phyloP scores from a whole-genome alignment of 2,113 vertebrate genomes.

The Natator depressus region DNA sequence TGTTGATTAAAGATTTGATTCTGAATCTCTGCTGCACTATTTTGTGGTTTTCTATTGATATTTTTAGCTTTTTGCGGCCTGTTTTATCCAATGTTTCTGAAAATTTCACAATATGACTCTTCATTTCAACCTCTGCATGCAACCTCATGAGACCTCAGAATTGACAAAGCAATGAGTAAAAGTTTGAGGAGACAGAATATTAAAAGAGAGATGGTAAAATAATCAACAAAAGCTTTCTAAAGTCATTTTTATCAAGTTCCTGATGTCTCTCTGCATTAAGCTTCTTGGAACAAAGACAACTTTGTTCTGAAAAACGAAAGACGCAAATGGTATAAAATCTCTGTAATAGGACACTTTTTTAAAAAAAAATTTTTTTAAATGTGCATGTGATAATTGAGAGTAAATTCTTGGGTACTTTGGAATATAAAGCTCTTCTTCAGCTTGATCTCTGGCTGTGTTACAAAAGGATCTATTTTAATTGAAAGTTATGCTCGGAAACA shows the following conservation, averaged over 20 bases:
- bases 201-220: background rate
- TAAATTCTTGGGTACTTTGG: conserved; percentile 31
- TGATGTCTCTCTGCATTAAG: conserved; percentile 9
- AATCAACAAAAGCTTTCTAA: no score
- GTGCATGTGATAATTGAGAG: conserved; percentile 20
- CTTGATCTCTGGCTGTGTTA: conserved; percentile 27
- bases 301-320: conserved; percentile 42
- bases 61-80: conserved; percentile 20
- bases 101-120: background rate
- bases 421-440: conserved; percentile 24
- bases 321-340: conserved; percentile 31
- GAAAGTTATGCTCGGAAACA: conserved; percentile 24
- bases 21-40: conserved; percentile 43
- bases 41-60: conserved; percentile 40
- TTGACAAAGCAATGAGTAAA: background rate
- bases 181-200: conserved; percentile 12
- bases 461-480: conserved; percentile 56
- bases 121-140: background rate
- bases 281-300: conserved; percentile 36
- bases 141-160: background rate
- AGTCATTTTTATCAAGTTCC: background rate
- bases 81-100: background rate
- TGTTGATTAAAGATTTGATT: conserved; percentile 45
- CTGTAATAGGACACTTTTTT: conserved; percentile 40
- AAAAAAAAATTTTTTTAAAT: conserved; percentile 36